Conservation (phyloP, 2,113 vertebrate species). For the Embiotoca jacksoni region DNA sequence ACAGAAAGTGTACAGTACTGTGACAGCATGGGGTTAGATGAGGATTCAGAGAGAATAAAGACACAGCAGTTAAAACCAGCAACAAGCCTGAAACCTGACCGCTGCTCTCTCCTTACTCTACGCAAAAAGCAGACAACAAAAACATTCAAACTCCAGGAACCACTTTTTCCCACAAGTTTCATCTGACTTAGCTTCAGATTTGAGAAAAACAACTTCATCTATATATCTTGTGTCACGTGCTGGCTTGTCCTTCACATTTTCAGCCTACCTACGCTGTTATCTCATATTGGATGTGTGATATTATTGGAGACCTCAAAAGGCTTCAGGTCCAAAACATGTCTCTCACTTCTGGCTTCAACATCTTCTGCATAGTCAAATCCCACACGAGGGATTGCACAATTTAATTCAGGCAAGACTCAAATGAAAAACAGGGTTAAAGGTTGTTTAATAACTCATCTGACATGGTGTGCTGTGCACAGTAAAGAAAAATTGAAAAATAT, state of each 20-base stretch:
- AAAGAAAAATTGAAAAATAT: too few relatives aligned
- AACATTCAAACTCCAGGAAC: conserved; percentile 22
- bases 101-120: conserved; percentile 9
- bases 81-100: conserved; percentile 44
- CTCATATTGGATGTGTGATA: too few relatives aligned
- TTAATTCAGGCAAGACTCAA: too few relatives aligned
- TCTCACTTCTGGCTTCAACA: neutral
- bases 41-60: conserved; percentile 16
- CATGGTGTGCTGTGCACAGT: too few relatives aligned
- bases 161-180: conserved; percentile 43
- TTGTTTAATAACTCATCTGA: too few relatives aligned
- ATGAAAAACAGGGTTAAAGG: too few relatives aligned
- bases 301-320: too few relatives aligned
- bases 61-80: conserved; percentile 8
- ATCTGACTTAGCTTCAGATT: conserved; percentile 15
- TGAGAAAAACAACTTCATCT: conserved; percentile 24
- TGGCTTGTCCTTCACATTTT: neutral
- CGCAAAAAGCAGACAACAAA: conserved; percentile 16
- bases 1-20: neutral
- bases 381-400: neutral
- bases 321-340: neutral
- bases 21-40: conserved; percentile 14
- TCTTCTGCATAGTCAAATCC: neutral
- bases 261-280: neutral
- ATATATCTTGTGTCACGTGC: neutral